These are phyloP conservation scores for Ursus arctos DNA, from an alignment of 2,113 vertebrate species.

Conservation along the genomic window DNA sequence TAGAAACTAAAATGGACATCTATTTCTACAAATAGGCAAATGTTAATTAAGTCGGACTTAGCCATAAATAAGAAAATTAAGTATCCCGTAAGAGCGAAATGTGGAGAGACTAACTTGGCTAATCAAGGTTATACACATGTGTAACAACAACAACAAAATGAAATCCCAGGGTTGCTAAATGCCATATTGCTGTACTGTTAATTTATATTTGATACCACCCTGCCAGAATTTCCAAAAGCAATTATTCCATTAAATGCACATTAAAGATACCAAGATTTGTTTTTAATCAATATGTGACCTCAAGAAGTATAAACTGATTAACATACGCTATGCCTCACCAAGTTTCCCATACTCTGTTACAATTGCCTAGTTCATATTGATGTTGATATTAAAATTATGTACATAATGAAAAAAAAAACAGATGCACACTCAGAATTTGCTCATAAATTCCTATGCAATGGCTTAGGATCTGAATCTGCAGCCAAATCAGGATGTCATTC, in stretches of 20 bases:
- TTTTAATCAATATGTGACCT: slow-evolving; percentile 49
- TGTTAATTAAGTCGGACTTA: slow-evolving; percentile 25
- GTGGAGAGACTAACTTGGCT: neutral
- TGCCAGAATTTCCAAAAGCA: neutral
- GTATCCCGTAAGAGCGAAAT: neutral
- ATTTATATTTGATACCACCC: neutral
- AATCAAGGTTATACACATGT: slow-evolving; percentile 10
- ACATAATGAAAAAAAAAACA: neutral
- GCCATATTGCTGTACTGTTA: neutral
- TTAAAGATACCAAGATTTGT: slow-evolving; percentile 50
- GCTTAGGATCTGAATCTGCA: neutral
- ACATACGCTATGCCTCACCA: neutral
- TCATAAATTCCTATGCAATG: neutral
- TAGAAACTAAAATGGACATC: slow-evolving; percentile 34
- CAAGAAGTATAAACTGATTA: slow-evolving; percentile 27
- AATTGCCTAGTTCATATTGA: neutral
- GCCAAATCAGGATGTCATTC: neutral
- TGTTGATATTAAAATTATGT: slow-evolving; percentile 10
- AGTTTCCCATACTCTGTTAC: neutral
- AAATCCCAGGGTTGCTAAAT: neutral
- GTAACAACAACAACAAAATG: neutral
- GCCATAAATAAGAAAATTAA: neutral
- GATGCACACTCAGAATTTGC: neutral
- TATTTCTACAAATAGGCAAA: slow-evolving; percentile 41
- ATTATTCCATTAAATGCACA: slow-evolving; percentile 8